phyloP scores from a whole-genome alignment of 2,113 vertebrate genomes.

The Hemiprocne comata region DNA sequence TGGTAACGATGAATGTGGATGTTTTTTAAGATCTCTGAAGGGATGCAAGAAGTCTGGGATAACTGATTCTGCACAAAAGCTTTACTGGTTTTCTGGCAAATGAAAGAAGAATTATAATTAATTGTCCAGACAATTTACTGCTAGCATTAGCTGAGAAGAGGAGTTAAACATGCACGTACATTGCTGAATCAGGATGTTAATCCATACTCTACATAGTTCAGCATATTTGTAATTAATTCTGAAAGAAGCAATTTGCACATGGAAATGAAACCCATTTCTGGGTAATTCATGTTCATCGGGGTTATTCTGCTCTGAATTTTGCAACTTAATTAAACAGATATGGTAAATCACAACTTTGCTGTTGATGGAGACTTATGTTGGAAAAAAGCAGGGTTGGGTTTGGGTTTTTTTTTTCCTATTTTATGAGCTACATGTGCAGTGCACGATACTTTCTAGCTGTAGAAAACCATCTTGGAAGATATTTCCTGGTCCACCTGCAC shows the following conservation, averaged over 20 bases:
- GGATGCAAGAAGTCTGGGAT: background rate
- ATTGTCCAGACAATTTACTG: slow-evolving; percentile 16
- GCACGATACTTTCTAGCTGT: background rate
- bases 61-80: background rate
- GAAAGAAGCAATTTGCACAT: slow-evolving; percentile 37
- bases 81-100: background rate
- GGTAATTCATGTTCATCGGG: background rate
- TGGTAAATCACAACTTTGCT: background rate
- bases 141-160: background rate
- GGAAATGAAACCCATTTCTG: slow-evolving; percentile 15
- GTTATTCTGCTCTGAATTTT: background rate
- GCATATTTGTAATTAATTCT: slow-evolving; percentile 51
- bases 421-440: background rate
- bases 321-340: background rate
- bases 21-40: background rate
- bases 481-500: background rate
- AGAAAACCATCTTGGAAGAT: background rate
- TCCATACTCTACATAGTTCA: slow-evolving; percentile 13
- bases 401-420: background rate
- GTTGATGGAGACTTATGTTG: background rate
- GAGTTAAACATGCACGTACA: background rate
- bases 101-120: background rate
- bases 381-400: background rate
- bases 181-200: slow-evolving; percentile 26
- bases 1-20: background rate